Evolutionary conservation across 2,888 invertebrate species (phyloP).

Genomic region (Sylvicola cinctus): DNA sequence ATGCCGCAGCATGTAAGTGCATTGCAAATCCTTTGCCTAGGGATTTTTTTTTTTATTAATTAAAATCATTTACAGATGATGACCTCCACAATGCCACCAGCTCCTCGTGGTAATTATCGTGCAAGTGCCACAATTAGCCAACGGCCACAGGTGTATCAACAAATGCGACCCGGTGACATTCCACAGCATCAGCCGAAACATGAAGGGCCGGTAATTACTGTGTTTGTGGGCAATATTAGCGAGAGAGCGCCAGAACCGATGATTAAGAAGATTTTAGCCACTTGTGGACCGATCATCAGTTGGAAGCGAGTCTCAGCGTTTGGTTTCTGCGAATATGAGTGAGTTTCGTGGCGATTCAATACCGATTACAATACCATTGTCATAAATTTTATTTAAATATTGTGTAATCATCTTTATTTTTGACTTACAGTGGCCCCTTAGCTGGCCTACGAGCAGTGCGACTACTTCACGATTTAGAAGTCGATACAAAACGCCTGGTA

Average conservation of each 20-base stretch:
- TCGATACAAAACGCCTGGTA: constrained; percentile 84
- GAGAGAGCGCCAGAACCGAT: constrained; percentile 88
- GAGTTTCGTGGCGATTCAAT: constrained; percentile 10
- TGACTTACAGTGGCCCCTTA: constrained; percentile 47
- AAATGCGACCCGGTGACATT: background rate
- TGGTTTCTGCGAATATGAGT: constrained; percentile 92
- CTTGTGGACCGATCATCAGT: constrained; percentile 83
- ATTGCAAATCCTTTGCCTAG: background rate
- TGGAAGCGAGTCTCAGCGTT: constrained; percentile 98
- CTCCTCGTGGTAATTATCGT: constrained; percentile 25
- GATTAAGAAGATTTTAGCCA: constrained; percentile 76
- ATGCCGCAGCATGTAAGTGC: constrained; percentile 49
- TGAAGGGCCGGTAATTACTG: constrained; percentile 82
- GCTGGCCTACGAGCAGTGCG: constrained; percentile 86
- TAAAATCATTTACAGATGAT: constrained; percentile 34
- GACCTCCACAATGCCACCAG: constrained; percentile 25
- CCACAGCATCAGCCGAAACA: constrained; percentile 11
- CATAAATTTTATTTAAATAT: background rate
- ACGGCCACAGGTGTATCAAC: constrained; percentile 22
- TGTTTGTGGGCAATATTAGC: constrained; percentile 91
- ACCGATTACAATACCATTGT: background rate
- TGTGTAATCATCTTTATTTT: background rate
- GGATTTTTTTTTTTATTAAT: too few species aligned
- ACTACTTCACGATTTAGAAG: constrained; percentile 75
- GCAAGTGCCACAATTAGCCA: constrained; percentile 25